Percentiles rank a stretch among this genome's conserved stretches.
These are phyloP conservation scores for Cephalopterus ornatus DNA, from an alignment of 2,113 vertebrate species.

Conservation along the genomic window DNA sequence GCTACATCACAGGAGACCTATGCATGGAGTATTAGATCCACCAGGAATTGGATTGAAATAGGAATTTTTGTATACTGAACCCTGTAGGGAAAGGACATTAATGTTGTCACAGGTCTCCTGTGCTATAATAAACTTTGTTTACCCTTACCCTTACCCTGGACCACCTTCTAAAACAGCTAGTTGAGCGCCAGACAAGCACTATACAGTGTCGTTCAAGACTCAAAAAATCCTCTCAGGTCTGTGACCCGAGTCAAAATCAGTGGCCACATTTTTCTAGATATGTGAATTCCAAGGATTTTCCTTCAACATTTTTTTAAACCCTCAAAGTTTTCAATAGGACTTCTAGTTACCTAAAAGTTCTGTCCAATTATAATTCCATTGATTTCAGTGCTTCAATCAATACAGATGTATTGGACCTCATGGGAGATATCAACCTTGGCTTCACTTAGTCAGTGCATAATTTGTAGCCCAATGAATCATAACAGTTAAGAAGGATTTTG, in stretches of 20 bases:
- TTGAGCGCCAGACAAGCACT: neutral
- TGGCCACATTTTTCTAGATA: neutral
- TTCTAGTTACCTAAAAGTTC: neutral
- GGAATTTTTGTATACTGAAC: neutral
- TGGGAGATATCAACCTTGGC: neutral
- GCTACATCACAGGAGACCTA: neutral
- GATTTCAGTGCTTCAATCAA: neutral
- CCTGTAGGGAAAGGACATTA: neutral
- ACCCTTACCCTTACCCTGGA: rapidly evolving
- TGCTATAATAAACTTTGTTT: neutral
- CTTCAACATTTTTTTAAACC: neutral
- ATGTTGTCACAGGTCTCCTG: neutral
- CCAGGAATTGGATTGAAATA: neutral
- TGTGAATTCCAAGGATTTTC: neutral
- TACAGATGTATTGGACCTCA: neutral
- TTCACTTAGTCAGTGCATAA: neutral
- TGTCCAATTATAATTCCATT: slow-evolving; percentile 20
- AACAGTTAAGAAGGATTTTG: neutral
- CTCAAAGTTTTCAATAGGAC: neutral
- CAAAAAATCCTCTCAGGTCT: neutral
- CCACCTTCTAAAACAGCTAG: neutral
- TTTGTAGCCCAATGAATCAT: neutral
- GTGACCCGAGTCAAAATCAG: neutral
- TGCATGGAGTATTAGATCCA: neutral
- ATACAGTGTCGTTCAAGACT: neutral